Conservation (phyloP, 2,113 vertebrate species). For the Polyodon spathula region DNA sequence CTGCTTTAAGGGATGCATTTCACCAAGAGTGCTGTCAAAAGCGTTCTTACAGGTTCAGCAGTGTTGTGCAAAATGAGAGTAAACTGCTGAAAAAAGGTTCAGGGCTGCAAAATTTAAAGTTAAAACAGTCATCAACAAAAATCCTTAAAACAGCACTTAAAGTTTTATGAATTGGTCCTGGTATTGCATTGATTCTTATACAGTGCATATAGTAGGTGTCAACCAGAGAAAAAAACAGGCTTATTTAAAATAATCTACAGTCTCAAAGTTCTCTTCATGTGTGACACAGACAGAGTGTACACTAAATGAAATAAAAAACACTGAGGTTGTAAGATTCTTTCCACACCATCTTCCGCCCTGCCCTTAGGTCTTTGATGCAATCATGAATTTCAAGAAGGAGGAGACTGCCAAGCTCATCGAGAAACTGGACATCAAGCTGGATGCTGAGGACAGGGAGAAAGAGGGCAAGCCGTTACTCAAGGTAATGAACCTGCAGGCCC, state of each 20-base stretch:
- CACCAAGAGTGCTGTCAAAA: not conserved
- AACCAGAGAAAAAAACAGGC: too few species aligned
- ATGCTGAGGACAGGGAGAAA: conserved; percentile 39
- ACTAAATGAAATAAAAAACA: too few species aligned
- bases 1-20: not conserved
- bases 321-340: not conserved
- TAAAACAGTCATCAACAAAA: too few species aligned
- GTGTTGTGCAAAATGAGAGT: not conserved
- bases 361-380: conserved; percentile 48
- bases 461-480: conserved; percentile 50
- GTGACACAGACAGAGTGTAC: too few species aligned
- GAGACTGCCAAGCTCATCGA: conserved; percentile 44
- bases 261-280: too few species aligned
- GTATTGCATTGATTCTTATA: too few species aligned
- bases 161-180: too few species aligned
- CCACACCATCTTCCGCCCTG: not conserved
- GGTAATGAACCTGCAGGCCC: too few species aligned
- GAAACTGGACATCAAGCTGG: conserved; percentile 46
- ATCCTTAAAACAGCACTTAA: too few species aligned
- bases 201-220: too few species aligned
- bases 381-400: conserved; percentile 56
- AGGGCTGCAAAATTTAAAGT: too few species aligned
- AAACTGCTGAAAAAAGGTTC: not conserved
- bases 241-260: too few species aligned
- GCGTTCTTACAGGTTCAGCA: not conserved